Conservation (phyloP, 2,888 invertebrate genomes). For the Cremastinae sp. region DNA sequence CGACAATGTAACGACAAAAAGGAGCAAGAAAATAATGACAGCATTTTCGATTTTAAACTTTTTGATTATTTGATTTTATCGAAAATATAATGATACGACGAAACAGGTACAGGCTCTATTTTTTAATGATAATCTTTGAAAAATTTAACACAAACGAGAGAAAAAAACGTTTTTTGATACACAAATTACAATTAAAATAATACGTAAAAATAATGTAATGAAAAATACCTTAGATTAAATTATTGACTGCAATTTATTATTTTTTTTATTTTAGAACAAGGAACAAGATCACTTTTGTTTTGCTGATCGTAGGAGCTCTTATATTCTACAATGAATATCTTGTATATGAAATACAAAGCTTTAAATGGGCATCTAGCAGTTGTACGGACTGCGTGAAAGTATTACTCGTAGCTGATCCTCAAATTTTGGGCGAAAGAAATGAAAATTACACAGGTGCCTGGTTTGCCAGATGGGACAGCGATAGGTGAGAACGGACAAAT, state of each 20-base stretch:
- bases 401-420: slow-evolving; percentile 93
- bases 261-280: slow-evolving; percentile 66
- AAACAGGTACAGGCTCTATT: slow-evolving; percentile 38
- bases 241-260: too few relatives aligned
- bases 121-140: not conserved
- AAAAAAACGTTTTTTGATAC: too few relatives aligned
- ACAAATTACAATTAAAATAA: too few relatives aligned
- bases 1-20: slow-evolving; percentile 29
- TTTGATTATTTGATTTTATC: slow-evolving; percentile 29
- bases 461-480: slow-evolving; percentile 92
- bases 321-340: slow-evolving; percentile 83
- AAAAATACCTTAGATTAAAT: too few relatives aligned
- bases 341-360: slow-evolving; percentile 81
- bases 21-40: slow-evolving; percentile 36
- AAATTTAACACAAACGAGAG: not conserved
- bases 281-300: slow-evolving; percentile 67
- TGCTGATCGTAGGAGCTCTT: slow-evolving; percentile 65
- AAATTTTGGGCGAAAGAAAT: slow-evolving; percentile 91
- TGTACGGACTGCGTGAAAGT: slow-evolving; percentile 84
- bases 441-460: slow-evolving; percentile 86
- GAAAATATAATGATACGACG: slow-evolving; percentile 56
- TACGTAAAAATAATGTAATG: too few relatives aligned
- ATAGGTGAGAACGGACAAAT: slow-evolving; percentile 84
- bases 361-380: slow-evolving; percentile 80
- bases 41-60: slow-evolving; percentile 20